Evolutionary conservation across 2,797 vertebrate species (phyloP).

Genomic region (Alcedo quadribrachys): DNA sequence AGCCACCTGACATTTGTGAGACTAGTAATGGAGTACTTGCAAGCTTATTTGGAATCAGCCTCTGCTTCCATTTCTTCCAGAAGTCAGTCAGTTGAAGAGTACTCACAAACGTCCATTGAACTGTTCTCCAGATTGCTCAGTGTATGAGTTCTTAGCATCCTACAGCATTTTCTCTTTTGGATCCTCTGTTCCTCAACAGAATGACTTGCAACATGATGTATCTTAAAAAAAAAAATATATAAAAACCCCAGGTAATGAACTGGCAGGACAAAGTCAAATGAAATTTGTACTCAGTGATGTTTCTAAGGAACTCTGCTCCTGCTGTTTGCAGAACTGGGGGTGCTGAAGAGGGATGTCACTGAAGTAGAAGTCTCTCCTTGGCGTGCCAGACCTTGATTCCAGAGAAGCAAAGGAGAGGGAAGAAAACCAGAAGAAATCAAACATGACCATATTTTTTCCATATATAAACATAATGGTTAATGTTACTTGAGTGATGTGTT

Average conservation of each 20-base stretch:
- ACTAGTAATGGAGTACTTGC: not conserved
- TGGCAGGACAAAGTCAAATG: not conserved
- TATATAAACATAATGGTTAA: not conserved
- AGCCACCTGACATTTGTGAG: not conserved
- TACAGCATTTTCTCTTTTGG: not conserved
- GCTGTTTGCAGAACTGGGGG: not conserved
- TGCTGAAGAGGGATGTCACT: not conserved
- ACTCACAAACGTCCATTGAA: no score
- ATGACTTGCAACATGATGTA: constrained; percentile 1
- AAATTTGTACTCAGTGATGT: not conserved
- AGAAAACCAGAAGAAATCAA: not conserved
- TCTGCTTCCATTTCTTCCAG: not conserved
- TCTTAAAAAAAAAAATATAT: not conserved
- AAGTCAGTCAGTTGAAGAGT: no score
- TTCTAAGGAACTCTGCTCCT: not conserved
- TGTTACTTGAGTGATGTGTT: not conserved
- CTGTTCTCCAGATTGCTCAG: no score
- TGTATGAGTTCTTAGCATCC: not conserved
- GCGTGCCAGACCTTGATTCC: not conserved
- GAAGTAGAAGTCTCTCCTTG: not conserved
- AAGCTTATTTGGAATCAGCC: not conserved
- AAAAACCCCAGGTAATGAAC: not conserved
- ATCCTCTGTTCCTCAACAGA: constrained; percentile 3
- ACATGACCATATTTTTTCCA: not conserved
- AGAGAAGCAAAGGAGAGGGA: not conserved